Base-by-base conservation (phyloP, 2,797 vertebrate genomes). In the Diplodus puntazzo region DNA sequence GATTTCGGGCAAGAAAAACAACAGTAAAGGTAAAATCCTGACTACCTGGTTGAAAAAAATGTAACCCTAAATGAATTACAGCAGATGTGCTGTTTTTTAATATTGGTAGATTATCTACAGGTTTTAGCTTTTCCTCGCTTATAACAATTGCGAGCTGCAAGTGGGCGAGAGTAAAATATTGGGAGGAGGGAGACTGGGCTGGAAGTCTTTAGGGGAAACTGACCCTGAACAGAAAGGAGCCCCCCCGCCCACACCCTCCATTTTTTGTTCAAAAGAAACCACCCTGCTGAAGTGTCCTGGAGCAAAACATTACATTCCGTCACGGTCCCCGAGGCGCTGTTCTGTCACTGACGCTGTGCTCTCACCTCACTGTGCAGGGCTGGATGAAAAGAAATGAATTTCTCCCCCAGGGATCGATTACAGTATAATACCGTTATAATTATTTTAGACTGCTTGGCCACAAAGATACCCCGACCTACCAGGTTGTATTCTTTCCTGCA, bases 351-450 rank as follows among this genome's bases (percentile, higher is more conserved):
- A 64, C 8, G 13, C 64, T 72, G 21, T 70, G 70, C 60, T 65
- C 68, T 70, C 67, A 74, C 75, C 75, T 84, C 73, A 52, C 58
- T 77, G 66, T 75, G 43, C 53, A 72, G 54, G 49, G 53, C 69
- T 65, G 62, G 73, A 82, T 72, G 27, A 68, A 84, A 79, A 63
- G 20, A 66, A 82, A 86, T 69, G 1, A 62, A 81, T 80, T 71
- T 49, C 63, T 83, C 82, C 82, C 64, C 75, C 7, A 66, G 81
- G 83, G 81, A 82, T 83, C 84, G 89, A 87, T 88, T 87, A 86
- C n/a, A 78, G 62, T 63, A 54, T 77, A 81, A 76, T 85, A 79
- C 59, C 21, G 68, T 86, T 76, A 79, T 75, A 85, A 86, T 90
- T 86, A 85, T 85, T 81, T 82, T 57, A 78, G 69, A 84, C 55